A percentile compares a stretch with the other conserved stretches of the same genome.
Evolutionary conservation across 2,797 vertebrate species (phyloP).

Genomic region (Sciurus vulgaris): DNA sequence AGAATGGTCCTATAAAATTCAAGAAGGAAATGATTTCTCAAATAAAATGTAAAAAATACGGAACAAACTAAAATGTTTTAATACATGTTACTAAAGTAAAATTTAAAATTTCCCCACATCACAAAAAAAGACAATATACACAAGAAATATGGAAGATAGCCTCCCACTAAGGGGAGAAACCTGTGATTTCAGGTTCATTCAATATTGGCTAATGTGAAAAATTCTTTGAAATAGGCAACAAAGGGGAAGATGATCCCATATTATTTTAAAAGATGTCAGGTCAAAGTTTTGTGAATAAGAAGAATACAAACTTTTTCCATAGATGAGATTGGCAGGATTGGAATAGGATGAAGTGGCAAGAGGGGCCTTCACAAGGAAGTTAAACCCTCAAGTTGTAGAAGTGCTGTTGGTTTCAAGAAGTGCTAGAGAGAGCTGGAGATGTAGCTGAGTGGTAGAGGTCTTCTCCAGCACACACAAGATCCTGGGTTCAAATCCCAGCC

Average conservation of each 20-base stretch:
- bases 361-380: constrained; percentile 15
- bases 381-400: neutral
- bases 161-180: neutral
- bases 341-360: neutral
- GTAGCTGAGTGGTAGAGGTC: neutral
- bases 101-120: neutral
- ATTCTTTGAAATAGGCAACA: neutral
- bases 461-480: neutral
- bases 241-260: neutral
- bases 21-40: neutral
- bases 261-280: neutral
- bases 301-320: neutral
- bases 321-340: neutral
- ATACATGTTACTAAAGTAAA: neutral
- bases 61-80: neutral
- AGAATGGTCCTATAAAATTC: neutral
- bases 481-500: neutral
- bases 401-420: constrained; percentile 9
- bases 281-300: neutral
- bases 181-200: constrained; percentile 15
- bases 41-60: neutral
- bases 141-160: neutral
- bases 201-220: neutral
- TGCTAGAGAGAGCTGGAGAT: neutral
- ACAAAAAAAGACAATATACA: neutral